Base-by-base conservation (phyloP, 2,797 vertebrate genomes). In the Cottoperca gobio region DNA sequence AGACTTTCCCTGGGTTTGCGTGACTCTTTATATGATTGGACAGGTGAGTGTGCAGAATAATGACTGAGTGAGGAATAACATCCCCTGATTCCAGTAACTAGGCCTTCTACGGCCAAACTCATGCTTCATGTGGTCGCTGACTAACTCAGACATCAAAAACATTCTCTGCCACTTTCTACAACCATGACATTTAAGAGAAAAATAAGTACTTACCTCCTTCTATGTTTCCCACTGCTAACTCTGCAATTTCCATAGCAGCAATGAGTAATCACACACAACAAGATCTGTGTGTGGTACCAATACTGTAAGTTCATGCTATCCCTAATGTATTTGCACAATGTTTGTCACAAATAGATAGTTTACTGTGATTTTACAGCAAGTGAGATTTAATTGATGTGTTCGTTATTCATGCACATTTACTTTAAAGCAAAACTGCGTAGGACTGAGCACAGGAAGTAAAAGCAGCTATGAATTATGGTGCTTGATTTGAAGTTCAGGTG, bases 31-130 rank as follows among this genome's bases (percentile, higher is more conserved):
- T 14, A 55, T 92, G 91, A 94, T 76, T 93, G 90, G 93, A 73
- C 75, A 81, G 83, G 84, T 85, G 77, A 91, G 63, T 87, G 62
- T 84, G 63, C 74, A 81, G 24, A 33, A 59, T 80, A 76, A 74
- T 73, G 62, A 24, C 64, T 81, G 78, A 83, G 48, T 72, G 64
- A 78, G 73, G 58, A 75, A 77, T 33, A 82, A 78, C 59, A 68
- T 66, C 55, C 61, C 43, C n/a, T 9, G 26, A 33, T 93, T 92
- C 91, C 90, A 88, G 91, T 90, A 92, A 91, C 60, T n/a, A 35
- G 43, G 31, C 8, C 2, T 11, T 61, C 49, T 12, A 5, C 14
- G 2, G 86, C 80, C 80, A 84, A 70, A 54, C 63, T 81, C 67
- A 17, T 21, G n/a, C 50, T 75, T 70, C 39, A 64, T 81, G 84